phyloP scores from a whole-genome alignment of 2,113 vertebrate species.

The Cottus gobio region DNA sequence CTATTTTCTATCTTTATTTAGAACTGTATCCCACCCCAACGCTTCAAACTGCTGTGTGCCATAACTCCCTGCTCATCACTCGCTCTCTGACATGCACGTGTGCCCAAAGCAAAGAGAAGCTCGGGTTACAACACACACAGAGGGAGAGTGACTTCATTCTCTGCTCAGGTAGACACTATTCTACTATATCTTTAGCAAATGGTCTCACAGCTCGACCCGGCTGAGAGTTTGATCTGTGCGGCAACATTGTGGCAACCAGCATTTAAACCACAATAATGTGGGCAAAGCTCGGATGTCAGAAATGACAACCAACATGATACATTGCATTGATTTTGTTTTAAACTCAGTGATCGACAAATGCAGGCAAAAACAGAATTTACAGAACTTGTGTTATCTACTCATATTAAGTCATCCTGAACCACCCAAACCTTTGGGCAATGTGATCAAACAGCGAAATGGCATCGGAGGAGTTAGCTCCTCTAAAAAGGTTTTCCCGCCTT shows the following conservation, averaged over 20 bases:
- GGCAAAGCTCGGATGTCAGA: background rate
- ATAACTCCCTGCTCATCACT: background rate
- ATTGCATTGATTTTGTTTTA: slow-evolving; percentile 1
- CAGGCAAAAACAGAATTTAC: background rate
- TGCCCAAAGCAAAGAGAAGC: background rate
- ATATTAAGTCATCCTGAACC: background rate
- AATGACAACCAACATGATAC: background rate
- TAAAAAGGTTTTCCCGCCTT: background rate
- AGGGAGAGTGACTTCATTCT: background rate
- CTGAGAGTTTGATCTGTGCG: background rate
- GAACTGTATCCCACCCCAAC: no score
- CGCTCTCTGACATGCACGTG: background rate
- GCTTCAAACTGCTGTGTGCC: background rate
- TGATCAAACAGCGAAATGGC: slow-evolving; percentile 4
- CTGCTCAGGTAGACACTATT: background rate
- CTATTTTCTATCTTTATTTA: no score
- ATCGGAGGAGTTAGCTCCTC: background rate
- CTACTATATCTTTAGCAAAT: background rate
- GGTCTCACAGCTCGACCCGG: background rate
- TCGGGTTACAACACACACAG: background rate
- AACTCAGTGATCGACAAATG: slow-evolving; percentile 6
- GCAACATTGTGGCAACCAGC: background rate
- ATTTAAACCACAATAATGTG: background rate
- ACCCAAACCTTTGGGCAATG: background rate
- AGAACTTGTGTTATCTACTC: background rate